Base-by-base conservation (phyloP, 1,140 invertebrate genomes). In the Pollicipes pollicipes region DNA sequence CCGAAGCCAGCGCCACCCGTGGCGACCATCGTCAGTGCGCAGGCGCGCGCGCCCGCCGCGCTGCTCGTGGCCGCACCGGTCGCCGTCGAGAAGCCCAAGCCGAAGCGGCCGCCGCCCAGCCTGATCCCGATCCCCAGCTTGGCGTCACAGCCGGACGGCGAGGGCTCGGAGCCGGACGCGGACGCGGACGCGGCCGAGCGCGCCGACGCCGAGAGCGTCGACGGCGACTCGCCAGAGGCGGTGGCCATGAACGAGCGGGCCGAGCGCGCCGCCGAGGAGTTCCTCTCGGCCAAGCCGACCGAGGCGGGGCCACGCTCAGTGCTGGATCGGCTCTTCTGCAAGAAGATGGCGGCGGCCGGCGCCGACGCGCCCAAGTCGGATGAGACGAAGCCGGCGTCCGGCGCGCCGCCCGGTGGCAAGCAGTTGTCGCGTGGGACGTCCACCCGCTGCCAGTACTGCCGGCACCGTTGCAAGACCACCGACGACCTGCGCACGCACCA, bases 381-480 rank as follows among this genome's bases (percentile, higher is more conserved):
- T 21, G 45, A 58, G 45, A 10, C 45, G 45, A 58, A 58, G 21
- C 6, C 21, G 6, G 45, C 45, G 6, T 3, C 13, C 17, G 45
- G 45, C 45, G 45, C 13, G 45, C 45, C 13, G n/a, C n/a, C n/a
- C n/a, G n/a, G n/a, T n/a, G n/a, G n/a, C n/a, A n/a, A n/a, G 45
- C 45, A 76, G 71, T 71, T 74, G 45, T 68, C 72, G 17, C 68
- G 70, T 45, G 73, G 68, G 28, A 73, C 73, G 30, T 88, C 88
- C 17, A 87, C 86, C n/a, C 83, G 90, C 68, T 93, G 91, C 78
- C 89, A 91, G 77, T 87, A 88, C 75, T 93, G 90, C 77, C 84
- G 90, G 70, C 89, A 90, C 76, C 83, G 88, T 72, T 93, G 90
- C 77, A 92, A 92, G 79, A 89, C 87, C 26, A 88, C 88, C 68